A percentile compares a stretch with the other conserved stretches of the same genome.
phyloP scores from a whole-genome alignment of 2,113 vertebrate genomes.

The Lutjanus erythropterus region DNA sequence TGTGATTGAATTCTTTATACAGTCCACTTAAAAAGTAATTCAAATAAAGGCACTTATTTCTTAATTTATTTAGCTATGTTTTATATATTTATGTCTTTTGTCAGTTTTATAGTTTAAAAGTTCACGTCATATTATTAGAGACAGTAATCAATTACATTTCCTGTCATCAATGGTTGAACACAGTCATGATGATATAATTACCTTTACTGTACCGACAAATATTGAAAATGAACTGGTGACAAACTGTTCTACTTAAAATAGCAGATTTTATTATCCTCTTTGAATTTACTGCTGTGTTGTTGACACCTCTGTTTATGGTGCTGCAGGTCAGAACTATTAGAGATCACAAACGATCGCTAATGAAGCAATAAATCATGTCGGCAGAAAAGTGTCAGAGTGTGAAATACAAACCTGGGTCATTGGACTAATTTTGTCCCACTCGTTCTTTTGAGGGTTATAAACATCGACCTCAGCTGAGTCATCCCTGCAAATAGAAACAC shows the following conservation, averaged over 20 bases:
- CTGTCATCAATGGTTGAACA: too few species aligned
- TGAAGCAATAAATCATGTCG: neutral
- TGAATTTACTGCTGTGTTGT: neutral
- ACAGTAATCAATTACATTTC: neutral
- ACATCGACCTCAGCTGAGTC: slow-evolving; percentile 96
- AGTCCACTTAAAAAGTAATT: neutral
- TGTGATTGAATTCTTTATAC: too few species aligned
- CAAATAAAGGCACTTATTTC: neutral
- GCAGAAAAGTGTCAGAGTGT: slow-evolving; percentile 2
- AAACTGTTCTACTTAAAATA: neutral
- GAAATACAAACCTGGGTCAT: slow-evolving; percentile 94
- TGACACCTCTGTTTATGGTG: neutral
- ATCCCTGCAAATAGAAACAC: slow-evolving; percentile 85
- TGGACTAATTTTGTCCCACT: slow-evolving; percentile 94
- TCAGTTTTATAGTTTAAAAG: neutral
- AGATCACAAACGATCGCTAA: neutral
- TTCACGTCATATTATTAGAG: neutral
- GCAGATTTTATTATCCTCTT: neutral
- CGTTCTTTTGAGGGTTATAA: slow-evolving; percentile 92
- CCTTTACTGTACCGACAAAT: neutral
- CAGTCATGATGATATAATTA: neutral
- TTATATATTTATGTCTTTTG: neutral
- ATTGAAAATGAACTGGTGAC: neutral
- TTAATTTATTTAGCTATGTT: neutral
- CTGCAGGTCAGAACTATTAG: neutral